Percentiles rank a stretch among this genome's conserved stretches.
These are phyloP conservation scores for Ennomos fuscantarius DNA, from an alignment of 2,888 invertebrate species.

Conservation along the genomic window DNA sequence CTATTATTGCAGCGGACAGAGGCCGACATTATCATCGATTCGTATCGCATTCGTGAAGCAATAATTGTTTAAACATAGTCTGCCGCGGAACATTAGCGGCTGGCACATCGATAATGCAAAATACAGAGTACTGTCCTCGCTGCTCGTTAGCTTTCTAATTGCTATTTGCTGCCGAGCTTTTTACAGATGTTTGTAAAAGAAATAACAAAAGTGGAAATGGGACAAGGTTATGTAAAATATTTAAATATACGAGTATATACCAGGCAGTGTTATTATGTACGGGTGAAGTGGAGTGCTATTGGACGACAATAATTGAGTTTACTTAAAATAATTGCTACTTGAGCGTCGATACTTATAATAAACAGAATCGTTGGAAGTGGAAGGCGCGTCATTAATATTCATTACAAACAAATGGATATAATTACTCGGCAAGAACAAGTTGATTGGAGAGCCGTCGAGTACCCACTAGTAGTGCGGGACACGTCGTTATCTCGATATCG, in stretches of 20 bases:
- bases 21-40: slow-evolving; percentile 81
- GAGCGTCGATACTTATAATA: slow-evolving; percentile 68
- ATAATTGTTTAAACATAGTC: slow-evolving; percentile 82
- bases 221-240: slow-evolving; percentile 55
- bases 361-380: slow-evolving; percentile 63
- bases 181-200: slow-evolving; percentile 46
- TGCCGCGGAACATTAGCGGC: slow-evolving; percentile 70
- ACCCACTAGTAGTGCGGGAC: slow-evolving; percentile 55
- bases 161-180: slow-evolving; percentile 41
- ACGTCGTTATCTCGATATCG: slow-evolving; percentile 76
- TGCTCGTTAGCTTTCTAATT: slow-evolving; percentile 68
- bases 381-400: slow-evolving; percentile 75
- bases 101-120: slow-evolving; percentile 72
- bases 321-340: slow-evolving; percentile 73
- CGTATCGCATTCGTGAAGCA: slow-evolving; percentile 75
- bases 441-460: slow-evolving; percentile 69
- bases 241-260: slow-evolving; percentile 49
- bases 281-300: slow-evolving; percentile 55
- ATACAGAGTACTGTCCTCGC: slow-evolving; percentile 52
- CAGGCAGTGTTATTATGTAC: slow-evolving; percentile 49
- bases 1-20: slow-evolving; percentile 80
- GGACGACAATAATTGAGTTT: slow-evolving; percentile 67
- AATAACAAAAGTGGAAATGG: slow-evolving; percentile 44
- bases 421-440: slow-evolving; percentile 77
- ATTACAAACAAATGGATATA: slow-evolving; percentile 82